These are phyloP conservation scores for Cataglyphis albicans DNA, from an alignment of 2,888 invertebrate species.

Conservation along the genomic window DNA sequence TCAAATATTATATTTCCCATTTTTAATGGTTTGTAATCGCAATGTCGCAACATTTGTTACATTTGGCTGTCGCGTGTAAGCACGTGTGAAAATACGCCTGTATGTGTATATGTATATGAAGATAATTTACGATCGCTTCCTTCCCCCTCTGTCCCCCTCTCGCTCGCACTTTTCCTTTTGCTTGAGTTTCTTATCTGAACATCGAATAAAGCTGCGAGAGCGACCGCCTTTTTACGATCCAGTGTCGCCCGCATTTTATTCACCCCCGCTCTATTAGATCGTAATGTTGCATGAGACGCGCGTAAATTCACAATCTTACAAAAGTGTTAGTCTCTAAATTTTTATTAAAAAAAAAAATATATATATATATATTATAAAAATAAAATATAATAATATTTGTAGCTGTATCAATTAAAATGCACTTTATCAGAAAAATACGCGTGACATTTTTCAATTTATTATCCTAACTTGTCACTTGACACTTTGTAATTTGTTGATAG, in stretches of 20 bases:
- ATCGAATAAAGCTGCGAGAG: conserved; percentile 52
- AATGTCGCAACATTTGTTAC: conserved; percentile 43
- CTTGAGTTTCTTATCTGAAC: conserved; percentile 44
- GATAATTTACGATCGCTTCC: conserved; percentile 54
- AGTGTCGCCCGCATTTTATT: conserved; percentile 60
- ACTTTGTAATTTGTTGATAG: background rate
- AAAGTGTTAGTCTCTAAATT: background rate
- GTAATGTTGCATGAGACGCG: conserved; percentile 62
- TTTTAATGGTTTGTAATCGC: conserved; percentile 47
- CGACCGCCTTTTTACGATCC: conserved; percentile 61
- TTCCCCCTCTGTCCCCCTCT: background rate
- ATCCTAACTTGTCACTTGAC: background rate
- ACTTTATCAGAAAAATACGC: conserved; percentile 21
- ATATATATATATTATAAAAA: background rate
- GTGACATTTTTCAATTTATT: conserved; percentile 27
- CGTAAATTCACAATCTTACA: conserved; percentile 42
- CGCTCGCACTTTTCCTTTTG: conserved; percentile 14
- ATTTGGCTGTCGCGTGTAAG: conserved; percentile 28
- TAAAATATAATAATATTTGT: background rate
- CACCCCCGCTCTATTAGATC: conserved; percentile 59
- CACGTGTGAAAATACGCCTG: background rate
- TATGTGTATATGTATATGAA: conserved; percentile 11
- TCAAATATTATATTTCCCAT: conserved; percentile 49
- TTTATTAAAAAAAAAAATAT: conserved; percentile 7
- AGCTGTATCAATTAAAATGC: conserved; percentile 4